Base-by-base conservation (phyloP, 2,797 vertebrate species). In the Helostoma temminkii region DNA sequence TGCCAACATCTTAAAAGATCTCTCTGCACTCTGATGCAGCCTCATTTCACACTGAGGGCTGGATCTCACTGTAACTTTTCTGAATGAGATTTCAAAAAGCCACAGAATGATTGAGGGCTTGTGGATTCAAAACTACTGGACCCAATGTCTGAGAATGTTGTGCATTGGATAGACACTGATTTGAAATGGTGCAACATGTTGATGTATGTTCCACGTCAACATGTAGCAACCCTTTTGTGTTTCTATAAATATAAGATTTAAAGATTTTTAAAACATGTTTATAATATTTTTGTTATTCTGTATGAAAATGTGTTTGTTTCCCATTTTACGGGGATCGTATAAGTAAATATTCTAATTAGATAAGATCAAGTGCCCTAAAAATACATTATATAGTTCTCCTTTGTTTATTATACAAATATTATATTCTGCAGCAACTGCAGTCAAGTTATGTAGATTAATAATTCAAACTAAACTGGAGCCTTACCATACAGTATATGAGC, bases 251-350 rank as follows among this genome's bases (percentile, higher is more conserved):
- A 84, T 48, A 56, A 52, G 64, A 65, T 82, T 82, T 57, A 70
- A 82, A 72, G 66, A 41, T 83, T 82, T 93, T 91, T 36, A 92
- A 71, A 91, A 90, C 74, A 86, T 82, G 63, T 93, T 88, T 91
- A 78, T 90, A 89, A 66, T 83, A 79, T 72, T 88, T 87, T 87
- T 88, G 76, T 81, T 74, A 75, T 65, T 57, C 77, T 66, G 50
- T 80, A 80, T 80, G 39, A 80, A 75, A 73, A 66, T 62, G 73
- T 11, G 53, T 16, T 71, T 37, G 43, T 78, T 73, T 70, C 49
- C 67, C 36, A 42, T 42, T 41, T 41, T 71, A 19, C 46, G 36
- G 21, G 39, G 49, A 62, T 70, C 63, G 47, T 64, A 66, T 76
- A 22, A 69, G 18, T 47, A 66, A 59, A 49, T 12, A 62, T 11